These are phyloP conservation scores for Chorisops tibialis DNA, from an alignment of 2,888 invertebrate species.

Conservation along the genomic window DNA sequence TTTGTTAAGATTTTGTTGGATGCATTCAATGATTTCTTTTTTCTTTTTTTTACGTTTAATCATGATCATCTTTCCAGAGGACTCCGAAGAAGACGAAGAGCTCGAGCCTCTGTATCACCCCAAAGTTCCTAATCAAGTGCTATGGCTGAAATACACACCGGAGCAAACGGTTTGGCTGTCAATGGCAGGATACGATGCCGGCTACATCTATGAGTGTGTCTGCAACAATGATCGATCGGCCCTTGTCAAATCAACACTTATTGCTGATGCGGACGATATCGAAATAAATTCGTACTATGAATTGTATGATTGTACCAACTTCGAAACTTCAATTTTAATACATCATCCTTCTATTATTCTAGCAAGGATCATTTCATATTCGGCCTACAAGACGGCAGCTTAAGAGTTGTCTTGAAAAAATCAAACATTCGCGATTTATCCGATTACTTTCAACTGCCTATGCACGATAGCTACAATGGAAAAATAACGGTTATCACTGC, in stretches of 20 bases:
- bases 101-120: conserved; percentile 58
- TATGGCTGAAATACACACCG: conserved; percentile 57
- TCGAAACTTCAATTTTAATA: not conserved
- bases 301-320: conserved; percentile 49
- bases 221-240: conserved; percentile 53
- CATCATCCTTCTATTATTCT: not conserved
- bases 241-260: conserved; percentile 52
- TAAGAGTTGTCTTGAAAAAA: conserved; percentile 57
- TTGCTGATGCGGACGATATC: conserved; percentile 57
- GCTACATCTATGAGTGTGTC: conserved; percentile 63
- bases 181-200: conserved; percentile 64
- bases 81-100: conserved; percentile 58
- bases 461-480: conserved; percentile 74
- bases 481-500: conserved; percentile 62
- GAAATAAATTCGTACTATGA: conserved; percentile 58
- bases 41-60: not conserved
- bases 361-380: conserved; percentile 57
- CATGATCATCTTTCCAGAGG: conserved; percentile 51
- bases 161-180: conserved; percentile 59
- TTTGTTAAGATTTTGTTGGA: no score
- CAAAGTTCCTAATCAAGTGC: conserved; percentile 57
- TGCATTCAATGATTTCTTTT: not conserved
- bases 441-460: conserved; percentile 66
- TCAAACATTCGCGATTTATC: conserved; percentile 56
- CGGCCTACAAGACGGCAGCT: conserved; percentile 60